Evolutionary conservation across 2,888 invertebrate genomes (phyloP), one percentile per base, ranked within the genome.

Genomic region (Barypeithes pellucidus): DNA sequence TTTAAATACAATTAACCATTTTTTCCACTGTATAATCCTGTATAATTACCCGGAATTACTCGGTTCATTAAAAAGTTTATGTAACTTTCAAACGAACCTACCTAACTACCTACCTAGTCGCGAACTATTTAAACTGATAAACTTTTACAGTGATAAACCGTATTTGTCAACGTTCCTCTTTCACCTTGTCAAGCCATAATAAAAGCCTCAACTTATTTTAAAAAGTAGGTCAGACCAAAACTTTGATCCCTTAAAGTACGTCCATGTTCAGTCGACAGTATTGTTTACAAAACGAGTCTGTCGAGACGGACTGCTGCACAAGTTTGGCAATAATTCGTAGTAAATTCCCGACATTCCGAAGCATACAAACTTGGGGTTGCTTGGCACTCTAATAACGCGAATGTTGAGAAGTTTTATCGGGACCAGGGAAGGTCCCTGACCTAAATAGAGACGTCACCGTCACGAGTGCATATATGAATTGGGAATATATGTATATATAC

Each of bases 371-470:
- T 69, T 69, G 54, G 62, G 62, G 62, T 57, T 69, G 54, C 62
- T 43, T 33, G 62, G 50, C 33, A 24, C 65, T 65, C 54, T 65
- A 47, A 43, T 43, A 47, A 63, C 67, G 72, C 60, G 72, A 67
- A 67, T 60, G 60, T 50, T 54, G 68, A 47, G 63, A 79, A 80
- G 77, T 80, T 80, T 80, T 80, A 79, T 78, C 77, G 77, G 39
- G 77, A 69, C 63, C 63, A 54, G 62, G 62, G 73, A 76, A 74
- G 79, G 79, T 80, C 79, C 80, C 77, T 80, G 80, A 80, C 80
- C 80, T 77, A 80, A 79, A 80, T 80, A 77, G 77, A 78, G 76
- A 75, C 77, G 79, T 72, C 75, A 65, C 52, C 33, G 70, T n/a
- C 60, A 67, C 63, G 52, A 14, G 14, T 59, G 69, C 72, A 69